Evolutionary conservation across 1,140 invertebrate genomes (phyloP).

Genomic region (Grapholita molesta): DNA sequence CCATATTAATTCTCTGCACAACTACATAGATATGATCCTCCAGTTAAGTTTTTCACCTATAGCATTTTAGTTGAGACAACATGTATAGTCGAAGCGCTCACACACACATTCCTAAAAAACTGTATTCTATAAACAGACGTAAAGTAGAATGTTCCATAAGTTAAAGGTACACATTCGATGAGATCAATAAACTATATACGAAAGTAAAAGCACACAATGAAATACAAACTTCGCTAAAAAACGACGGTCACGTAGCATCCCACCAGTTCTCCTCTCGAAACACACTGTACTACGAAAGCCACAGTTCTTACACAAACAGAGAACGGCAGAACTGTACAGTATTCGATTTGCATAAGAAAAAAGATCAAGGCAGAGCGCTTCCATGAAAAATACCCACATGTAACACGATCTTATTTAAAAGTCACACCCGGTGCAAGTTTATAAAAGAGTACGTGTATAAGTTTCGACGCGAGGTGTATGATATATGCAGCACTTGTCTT

Average conservation of each 20-base stretch:
- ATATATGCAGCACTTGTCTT: conserved; percentile 16
- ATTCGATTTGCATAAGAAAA: conserved; percentile 56
- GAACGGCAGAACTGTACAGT: conserved; percentile 25
- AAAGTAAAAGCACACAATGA: background rate
- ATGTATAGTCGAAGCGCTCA: too few species aligned
- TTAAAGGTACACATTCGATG: too few species aligned
- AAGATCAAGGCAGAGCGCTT: conserved; percentile 35
- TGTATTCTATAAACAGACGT: too few species aligned
- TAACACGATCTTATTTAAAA: conserved; percentile 56
- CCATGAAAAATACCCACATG: conserved; percentile 44
- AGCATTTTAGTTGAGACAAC: too few species aligned
- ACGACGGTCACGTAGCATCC: background rate
- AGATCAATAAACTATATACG: too few species aligned
- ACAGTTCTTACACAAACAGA: background rate
- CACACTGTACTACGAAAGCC: background rate
- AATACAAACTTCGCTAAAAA: background rate
- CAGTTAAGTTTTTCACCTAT: too few species aligned
- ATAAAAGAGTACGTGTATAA: conserved; percentile 45
- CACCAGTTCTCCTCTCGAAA: background rate
- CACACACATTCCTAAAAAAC: too few species aligned
- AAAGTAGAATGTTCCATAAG: too few species aligned
- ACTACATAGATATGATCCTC: too few species aligned
- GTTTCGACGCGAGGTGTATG: conserved; percentile 26
- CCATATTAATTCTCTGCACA: too few species aligned
- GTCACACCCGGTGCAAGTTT: conserved; percentile 47